A percentile compares a stretch with the other conserved stretches of the same genome.
Evolutionary conservation across 2,888 invertebrate genomes (phyloP).

Genomic region (Campopleginae sp.): DNA sequence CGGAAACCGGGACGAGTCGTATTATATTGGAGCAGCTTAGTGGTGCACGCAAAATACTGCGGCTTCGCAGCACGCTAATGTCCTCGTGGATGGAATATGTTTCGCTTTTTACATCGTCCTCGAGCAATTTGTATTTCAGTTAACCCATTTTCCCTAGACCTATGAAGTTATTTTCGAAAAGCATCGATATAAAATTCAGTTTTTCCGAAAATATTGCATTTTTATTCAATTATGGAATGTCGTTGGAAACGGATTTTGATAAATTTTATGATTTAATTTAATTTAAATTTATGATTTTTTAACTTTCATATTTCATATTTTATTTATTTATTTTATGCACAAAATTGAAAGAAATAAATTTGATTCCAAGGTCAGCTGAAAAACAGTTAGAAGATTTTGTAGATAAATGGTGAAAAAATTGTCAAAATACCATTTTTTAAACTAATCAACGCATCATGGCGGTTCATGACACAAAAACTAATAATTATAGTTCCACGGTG

Average conservation of each 20-base stretch:
- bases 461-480: background rate
- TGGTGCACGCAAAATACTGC: slow-evolving; percentile 9
- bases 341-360: too few species aligned
- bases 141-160: slow-evolving; percentile 61
- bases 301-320: too few species aligned
- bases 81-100: slow-evolving; percentile 33
- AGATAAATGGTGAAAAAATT: too few species aligned
- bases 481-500: background rate
- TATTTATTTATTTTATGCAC: too few species aligned
- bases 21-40: slow-evolving; percentile 16
- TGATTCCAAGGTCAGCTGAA: too few species aligned
- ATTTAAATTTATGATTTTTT: too few species aligned
- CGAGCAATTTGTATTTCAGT: slow-evolving; percentile 42
- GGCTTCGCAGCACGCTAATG: slow-evolving; percentile 51
- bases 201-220: too few species aligned
- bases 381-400: too few species aligned
- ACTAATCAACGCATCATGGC: background rate
- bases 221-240: too few species aligned
- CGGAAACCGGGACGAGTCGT: slow-evolving; percentile 33
- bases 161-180: background rate
- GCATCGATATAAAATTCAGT: too few species aligned
- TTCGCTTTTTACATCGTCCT: slow-evolving; percentile 37
- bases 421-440: background rate
- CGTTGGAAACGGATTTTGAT: too few species aligned
- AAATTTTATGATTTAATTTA: too few species aligned